These are phyloP conservation scores for Cylloceria caligata DNA, from an alignment of 2,888 invertebrate genomes.

Conservation along the genomic window DNA sequence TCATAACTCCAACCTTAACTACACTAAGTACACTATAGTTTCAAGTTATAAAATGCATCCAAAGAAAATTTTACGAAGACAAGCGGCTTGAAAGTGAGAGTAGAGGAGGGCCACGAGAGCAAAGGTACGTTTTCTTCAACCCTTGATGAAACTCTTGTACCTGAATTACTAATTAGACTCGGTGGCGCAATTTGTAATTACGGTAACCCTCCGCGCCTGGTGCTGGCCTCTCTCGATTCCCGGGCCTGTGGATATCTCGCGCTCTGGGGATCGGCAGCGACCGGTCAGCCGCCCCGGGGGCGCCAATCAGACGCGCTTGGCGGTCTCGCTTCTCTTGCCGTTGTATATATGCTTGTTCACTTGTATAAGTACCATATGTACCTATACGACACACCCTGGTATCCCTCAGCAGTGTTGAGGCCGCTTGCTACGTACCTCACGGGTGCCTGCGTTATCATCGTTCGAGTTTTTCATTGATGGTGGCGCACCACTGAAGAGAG, in stretches of 20 bases:
- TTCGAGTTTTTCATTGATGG: slow-evolving; percentile 82
- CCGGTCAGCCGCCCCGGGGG: slow-evolving; percentile 46
- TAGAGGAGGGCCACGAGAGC: neutral
- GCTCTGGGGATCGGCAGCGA: slow-evolving; percentile 27
- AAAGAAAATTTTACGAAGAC: slow-evolving; percentile 11
- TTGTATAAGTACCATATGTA: slow-evolving; percentile 24
- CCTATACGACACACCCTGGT: slow-evolving; percentile 1
- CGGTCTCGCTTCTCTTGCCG: slow-evolving; percentile 30
- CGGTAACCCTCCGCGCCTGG: slow-evolving; percentile 71
- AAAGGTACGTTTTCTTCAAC: slow-evolving; percentile 1
- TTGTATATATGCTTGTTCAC: slow-evolving; percentile 15
- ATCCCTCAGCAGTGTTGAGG: neutral
- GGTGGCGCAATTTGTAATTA: slow-evolving; percentile 82
- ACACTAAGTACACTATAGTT: neutral
- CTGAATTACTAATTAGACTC: slow-evolving; percentile 80
- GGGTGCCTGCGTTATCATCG: slow-evolving; percentile 77
- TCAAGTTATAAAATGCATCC: neutral
- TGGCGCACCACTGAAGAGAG: slow-evolving; percentile 65
- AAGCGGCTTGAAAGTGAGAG: neutral
- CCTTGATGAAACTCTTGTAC: slow-evolving; percentile 23
- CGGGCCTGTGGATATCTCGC: slow-evolving; percentile 19
- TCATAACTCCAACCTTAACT: neutral
- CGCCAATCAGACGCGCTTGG: slow-evolving; percentile 65
- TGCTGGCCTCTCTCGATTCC: slow-evolving; percentile 27
- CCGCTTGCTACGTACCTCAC: slow-evolving; percentile 7